Evolutionary conservation across 2,797 vertebrate species (phyloP).

Genomic region (Notamacropus eugenii): DNA sequence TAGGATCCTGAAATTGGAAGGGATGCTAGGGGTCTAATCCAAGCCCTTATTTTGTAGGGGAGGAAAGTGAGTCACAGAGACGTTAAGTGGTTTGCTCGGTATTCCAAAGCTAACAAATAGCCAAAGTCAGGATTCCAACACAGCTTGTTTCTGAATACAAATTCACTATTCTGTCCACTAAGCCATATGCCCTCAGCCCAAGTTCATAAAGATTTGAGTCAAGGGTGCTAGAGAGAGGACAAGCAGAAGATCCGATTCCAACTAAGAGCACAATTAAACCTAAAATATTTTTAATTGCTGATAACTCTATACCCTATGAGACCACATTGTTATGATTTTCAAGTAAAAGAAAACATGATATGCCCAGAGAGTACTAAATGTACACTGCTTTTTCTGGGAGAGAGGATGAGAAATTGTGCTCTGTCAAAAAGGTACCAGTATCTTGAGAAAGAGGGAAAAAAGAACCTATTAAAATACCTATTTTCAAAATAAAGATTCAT

Average conservation of each 20-base stretch:
- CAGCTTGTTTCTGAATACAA: background rate
- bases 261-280: slow-evolving; percentile 45
- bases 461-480: background rate
- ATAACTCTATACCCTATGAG: slow-evolving; percentile 25
- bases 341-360: slow-evolving; percentile 40
- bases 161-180: slow-evolving; percentile 12
- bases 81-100: background rate
- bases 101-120: background rate
- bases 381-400: slow-evolving; percentile 33
- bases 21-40: background rate
- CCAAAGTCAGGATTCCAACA: background rate
- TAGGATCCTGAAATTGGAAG: background rate
- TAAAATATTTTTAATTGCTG: slow-evolving; percentile 50
- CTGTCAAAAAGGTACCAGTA: background rate
- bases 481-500: background rate
- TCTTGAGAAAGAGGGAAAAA: background rate
- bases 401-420: background rate
- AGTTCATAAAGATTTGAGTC: slow-evolving; percentile 39
- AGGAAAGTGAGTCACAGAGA: background rate
- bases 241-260: slow-evolving; percentile 18
- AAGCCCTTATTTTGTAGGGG: background rate
- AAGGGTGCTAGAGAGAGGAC: slow-evolving; percentile 45
- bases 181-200: background rate
- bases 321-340: background rate
- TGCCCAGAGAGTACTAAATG: background rate